These are phyloP conservation scores for Drosophila arizonae DNA, from an alignment of 1,140 invertebrate genomes.

Conservation along the genomic window DNA sequence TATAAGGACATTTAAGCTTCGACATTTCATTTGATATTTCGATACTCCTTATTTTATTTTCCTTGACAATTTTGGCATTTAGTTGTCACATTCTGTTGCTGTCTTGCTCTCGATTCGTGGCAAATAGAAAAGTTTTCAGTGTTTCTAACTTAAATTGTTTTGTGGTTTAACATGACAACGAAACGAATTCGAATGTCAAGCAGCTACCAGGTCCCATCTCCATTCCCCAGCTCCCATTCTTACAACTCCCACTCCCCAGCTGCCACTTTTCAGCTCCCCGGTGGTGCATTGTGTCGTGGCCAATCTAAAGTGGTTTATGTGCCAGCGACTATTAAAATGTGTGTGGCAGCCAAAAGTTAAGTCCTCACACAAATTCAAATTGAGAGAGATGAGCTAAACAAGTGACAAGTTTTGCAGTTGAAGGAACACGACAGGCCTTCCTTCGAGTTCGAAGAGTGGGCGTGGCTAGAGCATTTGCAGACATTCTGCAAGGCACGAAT, in stretches of 20 bases:
- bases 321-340: conserved; percentile 62
- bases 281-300: conserved; percentile 25
- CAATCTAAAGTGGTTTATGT: conserved; percentile 65
- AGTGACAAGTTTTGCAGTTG: not conserved
- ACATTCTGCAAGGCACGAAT: not conserved
- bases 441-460: not conserved
- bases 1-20: not conserved
- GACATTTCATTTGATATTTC: not conserved
- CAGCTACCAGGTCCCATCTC: no score
- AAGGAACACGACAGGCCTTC: not conserved
- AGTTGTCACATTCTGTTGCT: conserved; percentile 46
- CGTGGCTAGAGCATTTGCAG: not conserved
- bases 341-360: conserved; percentile 40
- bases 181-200: conserved; percentile 2
- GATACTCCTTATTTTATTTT: conserved; percentile 16
- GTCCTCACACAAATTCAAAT: conserved; percentile 35
- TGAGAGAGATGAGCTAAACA: not conserved
- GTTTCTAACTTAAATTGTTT: conserved; percentile 76
- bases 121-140: conserved; percentile 73
- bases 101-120: conserved; percentile 24
- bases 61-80: conserved; percentile 42
- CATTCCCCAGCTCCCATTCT: not conserved
- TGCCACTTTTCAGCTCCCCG: not conserved
- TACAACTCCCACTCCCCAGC: not conserved
- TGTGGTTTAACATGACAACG: conserved; percentile 67